phyloP scores from a whole-genome alignment of 2,113 vertebrate species.

The Delphinus delphis region DNA sequence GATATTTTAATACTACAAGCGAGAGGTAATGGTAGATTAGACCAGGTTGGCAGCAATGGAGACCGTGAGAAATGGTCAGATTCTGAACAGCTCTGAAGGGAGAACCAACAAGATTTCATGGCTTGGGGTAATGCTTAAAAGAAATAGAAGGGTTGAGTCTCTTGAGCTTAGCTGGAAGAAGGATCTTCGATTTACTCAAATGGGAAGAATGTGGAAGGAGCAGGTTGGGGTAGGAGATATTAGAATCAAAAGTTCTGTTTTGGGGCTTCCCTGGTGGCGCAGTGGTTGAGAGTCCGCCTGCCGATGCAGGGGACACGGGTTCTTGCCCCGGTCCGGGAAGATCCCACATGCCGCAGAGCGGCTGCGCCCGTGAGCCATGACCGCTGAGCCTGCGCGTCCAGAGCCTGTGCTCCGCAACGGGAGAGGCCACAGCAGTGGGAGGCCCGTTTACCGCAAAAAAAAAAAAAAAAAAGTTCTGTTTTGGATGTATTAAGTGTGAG shows the following conservation, averaged over 20 bases:
- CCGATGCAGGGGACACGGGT: too few species aligned
- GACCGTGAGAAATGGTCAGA: not conserved
- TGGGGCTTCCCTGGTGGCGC: too few species aligned
- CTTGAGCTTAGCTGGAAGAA: not conserved
- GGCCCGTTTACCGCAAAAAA: too few species aligned
- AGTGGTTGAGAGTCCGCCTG: too few species aligned
- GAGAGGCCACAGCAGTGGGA: too few species aligned
- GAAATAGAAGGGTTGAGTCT: not conserved
- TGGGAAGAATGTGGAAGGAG: not conserved
- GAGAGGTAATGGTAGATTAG: not conserved
- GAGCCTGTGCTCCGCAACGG: too few species aligned
- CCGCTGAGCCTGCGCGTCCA: too few species aligned
- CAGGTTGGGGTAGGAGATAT: not conserved
- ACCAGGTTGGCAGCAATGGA: not conserved
- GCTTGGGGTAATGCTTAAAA: not conserved
- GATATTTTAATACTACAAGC: not conserved
- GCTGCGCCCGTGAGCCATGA: too few species aligned
- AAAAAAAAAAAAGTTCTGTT: not conserved
- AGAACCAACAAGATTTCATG: not conserved
- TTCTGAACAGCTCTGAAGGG: not conserved
- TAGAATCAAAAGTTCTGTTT: not conserved
- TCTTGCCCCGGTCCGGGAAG: too few species aligned
- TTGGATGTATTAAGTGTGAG: not conserved
- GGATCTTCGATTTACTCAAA: not conserved
- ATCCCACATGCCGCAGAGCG: too few species aligned